Evolutionary conservation across 2,888 invertebrate species (phyloP), one percentile per base, ranked within the genome.

Genomic region (Electrophaes corylata): DNA sequence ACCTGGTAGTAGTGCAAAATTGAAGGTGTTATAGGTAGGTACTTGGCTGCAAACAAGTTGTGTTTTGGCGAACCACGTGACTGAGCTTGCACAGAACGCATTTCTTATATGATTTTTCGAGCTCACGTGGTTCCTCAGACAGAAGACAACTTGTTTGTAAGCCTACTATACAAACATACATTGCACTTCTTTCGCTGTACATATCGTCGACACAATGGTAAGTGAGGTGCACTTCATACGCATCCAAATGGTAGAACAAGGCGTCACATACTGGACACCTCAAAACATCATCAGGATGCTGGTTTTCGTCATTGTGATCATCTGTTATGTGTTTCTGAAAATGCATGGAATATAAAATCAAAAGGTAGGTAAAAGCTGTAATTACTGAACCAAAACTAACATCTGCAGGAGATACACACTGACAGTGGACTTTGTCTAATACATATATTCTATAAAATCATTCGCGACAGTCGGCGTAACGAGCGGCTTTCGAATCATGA

Each of bases 251-350:
- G 68, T 93, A 94, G 76, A 95, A 94, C 41, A 94, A 81, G 10
- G 94, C 94, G 62, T 94, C 93, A 73, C 95, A 95, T 14, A 94
- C 86, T 2, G 94, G 94, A 72, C 95, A 95, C 54, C 94, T 91
- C 37, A 94, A 85, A 43, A 94, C 81, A 71, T 94, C 93, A 46
- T 90, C 93, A 1, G 90, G 91, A 55, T 80, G 79, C 65, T 89
- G 89, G 65, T 94, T 93, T 66, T 93, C 92, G 78, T 92, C 86
- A 60, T 75, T 72, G 65, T 94, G 94, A 45, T 93, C 92, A 67
- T 91, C 88, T 51, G 78, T 77, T 63, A 92, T 83, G 73, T 94
- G 93, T 83, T 93, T 93, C 91, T 93, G 72, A 47, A 83, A 83
- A 57, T 18, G 4, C 4, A 40, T 45, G 5, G 51, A 35, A 3